Evolutionary conservation across 2,797 vertebrate genomes (phyloP).

Genomic region (Parotocinclus haroldoi): DNA sequence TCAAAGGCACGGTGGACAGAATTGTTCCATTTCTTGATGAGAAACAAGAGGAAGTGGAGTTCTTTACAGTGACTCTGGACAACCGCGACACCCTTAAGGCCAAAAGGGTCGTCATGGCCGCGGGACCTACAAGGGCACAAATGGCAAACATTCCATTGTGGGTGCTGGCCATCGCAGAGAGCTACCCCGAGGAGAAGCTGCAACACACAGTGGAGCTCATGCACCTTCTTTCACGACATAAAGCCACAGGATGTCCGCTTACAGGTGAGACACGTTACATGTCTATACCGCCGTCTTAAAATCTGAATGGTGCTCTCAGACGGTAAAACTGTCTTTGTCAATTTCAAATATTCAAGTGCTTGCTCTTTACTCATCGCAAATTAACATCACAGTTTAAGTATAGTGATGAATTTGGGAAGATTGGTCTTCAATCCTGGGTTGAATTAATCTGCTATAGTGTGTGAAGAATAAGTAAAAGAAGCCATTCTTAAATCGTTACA

Average conservation of each 20-base stretch:
- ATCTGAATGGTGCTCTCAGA: too few species aligned
- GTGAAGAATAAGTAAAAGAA: too few species aligned
- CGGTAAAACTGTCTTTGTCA: too few species aligned
- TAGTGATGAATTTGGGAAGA: too few species aligned
- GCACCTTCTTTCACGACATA: conserved; percentile 56
- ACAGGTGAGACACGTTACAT: conserved; percentile 51
- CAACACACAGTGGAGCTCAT: conserved; percentile 74
- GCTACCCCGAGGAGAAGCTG: conserved; percentile 68
- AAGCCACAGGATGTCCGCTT: conserved; percentile 14
- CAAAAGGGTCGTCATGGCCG: conserved; percentile 65
- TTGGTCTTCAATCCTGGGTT: too few species aligned
- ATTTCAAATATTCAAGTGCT: too few species aligned
- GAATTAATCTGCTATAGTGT: too few species aligned
- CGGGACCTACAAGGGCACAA: conserved; percentile 70
- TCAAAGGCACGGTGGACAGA: conserved; percentile 69
- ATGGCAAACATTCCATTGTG: conserved; percentile 75
- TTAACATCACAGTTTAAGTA: too few species aligned
- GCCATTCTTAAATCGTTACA: background rate
- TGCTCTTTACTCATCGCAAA: too few species aligned
- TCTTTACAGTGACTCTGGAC: conserved; percentile 66
- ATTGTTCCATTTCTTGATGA: conserved; percentile 58
- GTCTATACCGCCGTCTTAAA: too few species aligned
- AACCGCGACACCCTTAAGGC: conserved; percentile 60
- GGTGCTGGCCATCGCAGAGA: conserved; percentile 66
- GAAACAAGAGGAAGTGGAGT: conserved; percentile 45